Conservation (phyloP, 1,140 invertebrate genomes). For the Elysia chlorotica region DNA sequence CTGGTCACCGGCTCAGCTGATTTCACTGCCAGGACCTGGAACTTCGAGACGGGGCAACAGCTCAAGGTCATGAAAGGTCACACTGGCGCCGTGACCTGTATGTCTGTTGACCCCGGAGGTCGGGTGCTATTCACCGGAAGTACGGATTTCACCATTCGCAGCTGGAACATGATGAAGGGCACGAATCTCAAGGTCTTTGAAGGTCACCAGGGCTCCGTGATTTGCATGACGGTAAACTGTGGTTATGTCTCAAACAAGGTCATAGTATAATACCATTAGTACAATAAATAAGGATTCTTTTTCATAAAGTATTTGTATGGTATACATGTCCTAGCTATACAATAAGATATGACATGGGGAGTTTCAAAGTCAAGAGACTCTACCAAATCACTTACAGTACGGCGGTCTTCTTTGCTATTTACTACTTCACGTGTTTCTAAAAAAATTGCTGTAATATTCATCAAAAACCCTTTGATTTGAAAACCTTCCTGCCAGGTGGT, state of each 20-base stretch:
- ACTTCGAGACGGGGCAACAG: slow-evolving; percentile 62
- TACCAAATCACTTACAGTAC: too few species aligned
- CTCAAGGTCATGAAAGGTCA: slow-evolving; percentile 64
- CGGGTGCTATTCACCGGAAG: slow-evolving; percentile 64
- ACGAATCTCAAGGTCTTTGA: slow-evolving; percentile 60
- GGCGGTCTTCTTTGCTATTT: too few species aligned
- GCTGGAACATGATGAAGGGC: slow-evolving; percentile 65
- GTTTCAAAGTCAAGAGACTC: too few species aligned
- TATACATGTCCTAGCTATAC: too few species aligned
- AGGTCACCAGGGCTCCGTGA: slow-evolving; percentile 65
- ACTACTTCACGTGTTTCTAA: too few species aligned
- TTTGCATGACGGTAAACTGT: slow-evolving; percentile 63
- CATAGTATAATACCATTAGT: too few species aligned
- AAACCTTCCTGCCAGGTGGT: slow-evolving; percentile 62
- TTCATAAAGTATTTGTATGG: too few species aligned
- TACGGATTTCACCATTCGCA: slow-evolving; percentile 63
- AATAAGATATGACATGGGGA: too few species aligned
- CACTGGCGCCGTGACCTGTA: slow-evolving; percentile 64
- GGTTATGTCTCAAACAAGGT: too few species aligned
- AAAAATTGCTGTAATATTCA: too few species aligned
- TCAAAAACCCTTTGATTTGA: too few species aligned
- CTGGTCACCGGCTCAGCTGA: slow-evolving; percentile 66
- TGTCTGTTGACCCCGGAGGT: slow-evolving; percentile 62
- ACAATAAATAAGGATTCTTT: too few species aligned
- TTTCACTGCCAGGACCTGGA: slow-evolving; percentile 64